Evolutionary conservation across 2,113 vertebrate species (phyloP).

Genomic region (Caretta caretta): DNA sequence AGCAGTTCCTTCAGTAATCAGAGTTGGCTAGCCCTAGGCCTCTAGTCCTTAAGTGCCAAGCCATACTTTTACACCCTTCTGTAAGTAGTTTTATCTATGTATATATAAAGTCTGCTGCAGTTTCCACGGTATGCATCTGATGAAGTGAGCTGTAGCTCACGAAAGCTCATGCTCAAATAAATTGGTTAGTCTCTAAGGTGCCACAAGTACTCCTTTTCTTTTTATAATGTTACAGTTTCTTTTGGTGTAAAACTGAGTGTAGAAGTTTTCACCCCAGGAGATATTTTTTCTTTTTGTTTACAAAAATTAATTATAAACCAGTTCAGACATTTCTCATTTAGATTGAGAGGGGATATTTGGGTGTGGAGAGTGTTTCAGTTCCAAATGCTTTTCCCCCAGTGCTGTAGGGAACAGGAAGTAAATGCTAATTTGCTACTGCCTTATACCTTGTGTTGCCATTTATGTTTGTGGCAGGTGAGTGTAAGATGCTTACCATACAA

Average conservation of each 20-base stretch:
- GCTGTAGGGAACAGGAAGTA: background rate
- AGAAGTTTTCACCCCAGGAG: conserved; percentile 49
- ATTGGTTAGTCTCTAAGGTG: too few species aligned
- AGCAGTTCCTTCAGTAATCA: background rate
- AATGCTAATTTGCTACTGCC: background rate
- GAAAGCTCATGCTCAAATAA: too few species aligned
- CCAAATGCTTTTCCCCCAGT: background rate
- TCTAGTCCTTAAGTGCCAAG: background rate
- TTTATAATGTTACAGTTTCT: conserved; percentile 73
- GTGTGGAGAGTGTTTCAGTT: conserved; percentile 15
- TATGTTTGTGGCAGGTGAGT: background rate
- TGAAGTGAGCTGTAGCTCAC: too few species aligned
- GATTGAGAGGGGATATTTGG: conserved; percentile 41
- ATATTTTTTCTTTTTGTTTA: conserved; percentile 45
- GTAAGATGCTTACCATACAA: background rate
- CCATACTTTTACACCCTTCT: conserved; percentile 19
- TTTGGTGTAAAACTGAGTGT: conserved; percentile 44
- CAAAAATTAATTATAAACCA: conserved; percentile 51
- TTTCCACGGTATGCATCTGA: too few species aligned
- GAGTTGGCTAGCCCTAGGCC: background rate
- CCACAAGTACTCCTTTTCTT: too few species aligned
- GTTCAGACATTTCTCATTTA: conserved; percentile 43
- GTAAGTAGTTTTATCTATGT: conserved; percentile 77
- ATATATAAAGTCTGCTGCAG: too few species aligned
- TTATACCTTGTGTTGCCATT: background rate